Conservation (phyloP, 1,140 invertebrate species). For the Medauroidea extradentata region DNA sequence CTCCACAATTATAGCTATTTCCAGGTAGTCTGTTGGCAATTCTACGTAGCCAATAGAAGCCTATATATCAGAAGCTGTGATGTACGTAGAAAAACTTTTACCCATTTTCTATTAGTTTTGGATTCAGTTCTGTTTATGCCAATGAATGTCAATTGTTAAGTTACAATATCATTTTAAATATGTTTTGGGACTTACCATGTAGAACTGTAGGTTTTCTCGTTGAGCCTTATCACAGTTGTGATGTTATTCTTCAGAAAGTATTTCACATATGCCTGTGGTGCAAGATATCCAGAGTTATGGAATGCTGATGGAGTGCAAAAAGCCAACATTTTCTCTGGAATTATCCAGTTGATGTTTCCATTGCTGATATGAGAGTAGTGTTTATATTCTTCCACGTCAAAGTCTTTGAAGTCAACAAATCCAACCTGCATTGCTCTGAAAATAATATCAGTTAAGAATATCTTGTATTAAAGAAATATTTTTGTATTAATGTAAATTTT, state of each 20-base stretch:
- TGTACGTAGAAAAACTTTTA: too few relatives aligned
- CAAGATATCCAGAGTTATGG: background rate
- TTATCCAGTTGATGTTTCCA: constrained; percentile 98
- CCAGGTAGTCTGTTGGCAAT: too few relatives aligned
- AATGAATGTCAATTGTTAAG: too few relatives aligned
- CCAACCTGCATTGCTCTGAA: constrained; percentile 38
- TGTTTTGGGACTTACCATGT: constrained; percentile 65
- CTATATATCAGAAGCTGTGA: too few relatives aligned
- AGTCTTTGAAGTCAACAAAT: constrained; percentile 93
- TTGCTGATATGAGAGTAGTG: constrained; percentile 95
- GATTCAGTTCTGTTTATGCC: too few relatives aligned
- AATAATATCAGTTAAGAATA: too few relatives aligned
- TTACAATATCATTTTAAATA: too few relatives aligned
- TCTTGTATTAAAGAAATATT: constrained; percentile 1
- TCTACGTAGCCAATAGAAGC: too few relatives aligned
- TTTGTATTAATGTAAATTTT: background rate
- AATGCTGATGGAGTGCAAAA: constrained; percentile 83
- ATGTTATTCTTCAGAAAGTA: constrained; percentile 93
- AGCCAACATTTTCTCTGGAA: constrained; percentile 94
- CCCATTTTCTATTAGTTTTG: too few relatives aligned
- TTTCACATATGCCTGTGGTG: constrained; percentile 92
- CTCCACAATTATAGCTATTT: too few relatives aligned
- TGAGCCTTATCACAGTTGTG: constrained; percentile 87
- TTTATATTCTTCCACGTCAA: constrained; percentile 94
- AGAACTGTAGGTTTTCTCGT: constrained; percentile 94